These are phyloP conservation scores for Sebastes melanostomus DNA, from an alignment of 2,797 vertebrate genomes.

Conservation along the genomic window DNA sequence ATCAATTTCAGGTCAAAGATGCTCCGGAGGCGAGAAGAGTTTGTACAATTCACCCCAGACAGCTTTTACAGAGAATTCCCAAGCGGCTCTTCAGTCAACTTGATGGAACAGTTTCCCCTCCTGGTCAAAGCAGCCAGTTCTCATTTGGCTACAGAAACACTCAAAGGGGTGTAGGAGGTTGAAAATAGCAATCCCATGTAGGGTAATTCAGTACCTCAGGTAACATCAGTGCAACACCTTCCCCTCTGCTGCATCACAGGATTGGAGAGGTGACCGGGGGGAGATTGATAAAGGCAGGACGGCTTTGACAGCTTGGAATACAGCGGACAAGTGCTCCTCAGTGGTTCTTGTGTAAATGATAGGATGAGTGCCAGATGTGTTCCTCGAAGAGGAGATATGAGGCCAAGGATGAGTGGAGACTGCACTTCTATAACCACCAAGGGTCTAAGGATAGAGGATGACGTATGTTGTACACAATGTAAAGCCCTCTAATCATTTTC, in stretches of 20 bases:
- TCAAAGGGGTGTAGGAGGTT: not conserved
- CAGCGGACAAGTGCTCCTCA: not conserved
- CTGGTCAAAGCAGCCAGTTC: slow-evolving; percentile 28
- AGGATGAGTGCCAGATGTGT: not conserved
- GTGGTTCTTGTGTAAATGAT: slow-evolving; percentile 16
- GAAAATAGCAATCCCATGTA: slow-evolving; percentile 36
- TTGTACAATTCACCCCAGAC: not conserved
- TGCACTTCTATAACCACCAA: not conserved
- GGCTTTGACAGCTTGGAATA: slow-evolving; percentile 9
- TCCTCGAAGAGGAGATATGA: not conserved
- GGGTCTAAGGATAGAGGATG: not conserved
- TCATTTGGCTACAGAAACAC: slow-evolving; percentile 8
- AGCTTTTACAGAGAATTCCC: slow-evolving; percentile 36
- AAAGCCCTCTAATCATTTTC: not conserved
- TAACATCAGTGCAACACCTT: slow-evolving; percentile 17
- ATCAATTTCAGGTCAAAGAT: slow-evolving; percentile 30
- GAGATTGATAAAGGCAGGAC: not conserved
- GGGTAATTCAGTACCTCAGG: slow-evolving; percentile 21
- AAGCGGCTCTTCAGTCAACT: slow-evolving; percentile 24
- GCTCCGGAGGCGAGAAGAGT: slow-evolving; percentile 5
- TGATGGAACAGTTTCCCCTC: slow-evolving; percentile 27
- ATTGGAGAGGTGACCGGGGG: not conserved
- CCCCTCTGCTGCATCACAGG: not conserved
- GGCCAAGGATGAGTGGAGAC: not conserved
- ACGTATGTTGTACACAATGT: not conserved